Base-by-base conservation (phyloP, 2,797 vertebrate genomes). In the Hydrolagus colliei region DNA sequence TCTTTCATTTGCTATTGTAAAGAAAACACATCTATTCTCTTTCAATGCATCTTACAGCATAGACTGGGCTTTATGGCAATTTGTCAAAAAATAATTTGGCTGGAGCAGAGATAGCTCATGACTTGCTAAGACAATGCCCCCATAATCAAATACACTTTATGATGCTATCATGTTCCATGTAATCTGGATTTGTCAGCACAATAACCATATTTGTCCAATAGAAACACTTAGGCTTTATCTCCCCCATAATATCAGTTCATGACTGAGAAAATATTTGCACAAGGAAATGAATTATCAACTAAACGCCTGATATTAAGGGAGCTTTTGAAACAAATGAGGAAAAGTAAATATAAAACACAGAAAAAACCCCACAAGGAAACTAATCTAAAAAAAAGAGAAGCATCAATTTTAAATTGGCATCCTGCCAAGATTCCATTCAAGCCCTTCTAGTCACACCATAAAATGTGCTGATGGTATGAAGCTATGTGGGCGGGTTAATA, bases 171-270 rank as follows among this genome's bases (percentile, higher is more conserved):
- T 72, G 16, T 59, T 86, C 62, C 18, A 20, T 86, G 41, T 86
- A 73, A 86, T 73, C 67, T 74, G n/a, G 59, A 72, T 11, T 86
- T 86, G 52, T 67, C 74, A 86, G 86, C 75, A 75, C 61, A 32
- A 32, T 9, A 77, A 78, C 41, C 75, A n/a, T 61, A 77, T 77
- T 77, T 59, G 74, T 76, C 72, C 27, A 73, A 13, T 22, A 73
- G 9, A 52, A 73, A 73, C 9, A 13, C 35, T 76, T 41, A 59
- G 41, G 74, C 13, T 18, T 9, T 41, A 41, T 52, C 16, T 20
- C 52, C 11, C 27, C 61, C 75, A 12, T 77, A 13, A 35, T 16
- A 74, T 77, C 52, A 18, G 20, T 77, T 77, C n/a, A 61, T n/a
- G 52, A 16, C 75, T 52, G 14, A 59, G 20, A 61, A 77, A 61